Percentiles rank a stretch among this genome's conserved stretches.
These are phyloP conservation scores for Steinernema khuongi DNA, from an alignment of 1,140 invertebrate species.

Conservation along the genomic window DNA sequence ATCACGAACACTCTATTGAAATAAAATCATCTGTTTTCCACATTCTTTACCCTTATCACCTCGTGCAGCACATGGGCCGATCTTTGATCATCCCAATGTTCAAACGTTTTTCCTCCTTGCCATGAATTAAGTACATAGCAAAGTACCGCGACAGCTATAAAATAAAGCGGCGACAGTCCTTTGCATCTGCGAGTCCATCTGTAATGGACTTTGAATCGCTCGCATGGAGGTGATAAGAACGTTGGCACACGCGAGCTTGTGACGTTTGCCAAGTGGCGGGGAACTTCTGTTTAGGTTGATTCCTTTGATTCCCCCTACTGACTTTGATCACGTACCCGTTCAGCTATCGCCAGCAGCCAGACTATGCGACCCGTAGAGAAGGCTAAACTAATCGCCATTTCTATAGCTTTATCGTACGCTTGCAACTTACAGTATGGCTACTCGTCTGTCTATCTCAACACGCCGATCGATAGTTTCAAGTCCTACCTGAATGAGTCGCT, in stretches of 20 bases:
- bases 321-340: background rate
- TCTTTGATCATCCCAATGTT: too few relatives aligned
- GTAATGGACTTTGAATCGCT: too few relatives aligned
- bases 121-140: too few relatives aligned
- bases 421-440: conserved; percentile 40
- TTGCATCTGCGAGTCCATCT: too few relatives aligned
- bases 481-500: conserved; percentile 37
- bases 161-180: too few relatives aligned
- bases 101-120: too few relatives aligned
- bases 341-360: background rate
- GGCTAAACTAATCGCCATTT: background rate
- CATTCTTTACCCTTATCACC: too few relatives aligned
- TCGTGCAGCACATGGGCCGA: too few relatives aligned
- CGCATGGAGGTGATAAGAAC: conserved; percentile 13
- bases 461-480: conserved; percentile 37
- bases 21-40: too few relatives aligned
- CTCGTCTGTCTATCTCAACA: conserved; percentile 37
- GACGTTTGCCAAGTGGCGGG: background rate
- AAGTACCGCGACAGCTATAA: too few relatives aligned
- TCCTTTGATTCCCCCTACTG: background rate
- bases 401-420: background rate
- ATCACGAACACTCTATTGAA: too few relatives aligned
- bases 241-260: background rate
- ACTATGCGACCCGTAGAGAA: background rate
- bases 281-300: background rate